These are phyloP conservation scores for Camponotus fellah DNA, from an alignment of 2,888 invertebrate species.

Conservation along the genomic window DNA sequence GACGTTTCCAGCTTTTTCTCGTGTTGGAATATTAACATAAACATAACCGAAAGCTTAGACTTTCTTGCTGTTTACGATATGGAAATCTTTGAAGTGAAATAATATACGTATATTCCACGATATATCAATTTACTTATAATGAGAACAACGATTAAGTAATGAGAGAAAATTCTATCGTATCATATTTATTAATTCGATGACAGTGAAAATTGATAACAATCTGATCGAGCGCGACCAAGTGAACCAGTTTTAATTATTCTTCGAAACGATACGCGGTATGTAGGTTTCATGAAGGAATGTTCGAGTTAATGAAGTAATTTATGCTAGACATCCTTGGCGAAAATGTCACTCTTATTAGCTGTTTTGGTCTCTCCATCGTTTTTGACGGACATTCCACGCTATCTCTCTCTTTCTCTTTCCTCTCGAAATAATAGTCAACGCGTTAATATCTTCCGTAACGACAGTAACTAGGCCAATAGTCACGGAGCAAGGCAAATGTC, in stretches of 20 bases:
- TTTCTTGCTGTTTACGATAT: constrained; percentile 5
- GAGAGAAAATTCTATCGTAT: background rate
- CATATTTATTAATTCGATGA: constrained; percentile 11
- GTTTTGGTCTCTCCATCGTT: constrained; percentile 51
- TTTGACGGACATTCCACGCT: constrained; percentile 27
- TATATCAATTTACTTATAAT: background rate
- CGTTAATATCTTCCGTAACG: constrained; percentile 65
- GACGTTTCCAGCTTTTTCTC: constrained; percentile 1
- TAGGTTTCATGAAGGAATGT: constrained; percentile 60
- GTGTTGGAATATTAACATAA: constrained; percentile 34
- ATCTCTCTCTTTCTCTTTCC: constrained; percentile 29
- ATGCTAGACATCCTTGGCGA: constrained; percentile 60
- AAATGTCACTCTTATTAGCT: constrained; percentile 62
- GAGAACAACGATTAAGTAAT: background rate
- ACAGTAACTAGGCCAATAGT: constrained; percentile 54
- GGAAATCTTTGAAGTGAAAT: constrained; percentile 3
- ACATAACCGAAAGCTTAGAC: background rate
- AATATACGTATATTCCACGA: too few relatives aligned
- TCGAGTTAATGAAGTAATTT: constrained; percentile 74
- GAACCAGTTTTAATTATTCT: constrained; percentile 69
- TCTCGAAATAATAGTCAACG: constrained; percentile 53
- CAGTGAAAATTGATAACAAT: constrained; percentile 24
- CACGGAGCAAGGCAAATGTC: constrained; percentile 43
- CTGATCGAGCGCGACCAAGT: constrained; percentile 38
- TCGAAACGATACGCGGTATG: constrained; percentile 37